Base-by-base conservation (phyloP, 2,113 vertebrate species). In the Damaliscus lunatus region DNA sequence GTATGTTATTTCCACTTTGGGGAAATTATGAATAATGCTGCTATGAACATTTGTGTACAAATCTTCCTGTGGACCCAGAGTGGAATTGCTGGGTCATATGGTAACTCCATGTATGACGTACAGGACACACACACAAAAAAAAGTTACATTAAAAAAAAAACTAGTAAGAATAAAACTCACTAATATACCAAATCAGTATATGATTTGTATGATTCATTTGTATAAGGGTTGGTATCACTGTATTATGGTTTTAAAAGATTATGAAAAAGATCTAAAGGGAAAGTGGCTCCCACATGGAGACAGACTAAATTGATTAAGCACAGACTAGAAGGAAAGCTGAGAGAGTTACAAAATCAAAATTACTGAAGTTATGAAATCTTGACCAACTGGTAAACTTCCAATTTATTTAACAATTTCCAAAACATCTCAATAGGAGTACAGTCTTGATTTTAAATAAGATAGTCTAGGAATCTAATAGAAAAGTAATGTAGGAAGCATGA, bases 281-380 rank as follows among this genome's bases (percentile, higher is more conserved):
- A 95, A 84, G 19, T 88, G 86, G 21, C 8, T 92, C 31, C 50
- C 40, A 57, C 21, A 21, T 67, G 48, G 78, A 85, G 21, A 52
- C 3, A 85, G 48, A 59, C 50, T 84, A 52, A 82, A 60, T 21
- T 88, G 33, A 48, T 52, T 10, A 50, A 92, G 78, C 27, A 43
- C 80, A 80, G 43, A 17, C 9, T 50, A 55, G 19, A 21, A 57
- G 55, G 21, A 90, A 97, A 95, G 21, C 17, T 85, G 40, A 80
- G 31, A 27, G 89, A 97, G n/a, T 95, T 46, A 67, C 46, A 77
- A 92, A 94, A 96, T 62, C 53, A 91, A 88, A 92, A 88, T 83
- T 11, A 77, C 19, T 33, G 4, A 77, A 83, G 80, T 77, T 46
- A 59, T 1, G 29, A 78, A 86, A 80, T 67, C 33, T 64, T 80